These are phyloP conservation scores for Microvelia longipes DNA, from an alignment of 1,140 invertebrate species.

Conservation along the genomic window DNA sequence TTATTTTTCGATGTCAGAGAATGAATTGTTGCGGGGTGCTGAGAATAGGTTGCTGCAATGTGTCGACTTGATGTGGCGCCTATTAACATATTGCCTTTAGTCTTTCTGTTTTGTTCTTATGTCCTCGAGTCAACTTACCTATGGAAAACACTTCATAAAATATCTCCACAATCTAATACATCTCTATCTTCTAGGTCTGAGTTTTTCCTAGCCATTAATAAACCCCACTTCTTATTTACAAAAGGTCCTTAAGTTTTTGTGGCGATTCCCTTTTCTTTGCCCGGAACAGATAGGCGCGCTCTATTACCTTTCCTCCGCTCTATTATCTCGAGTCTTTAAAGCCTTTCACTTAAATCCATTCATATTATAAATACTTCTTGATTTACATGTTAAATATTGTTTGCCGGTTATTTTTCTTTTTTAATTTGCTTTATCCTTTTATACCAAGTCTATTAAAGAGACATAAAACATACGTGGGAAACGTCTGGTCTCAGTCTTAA, in stretches of 20 bases:
- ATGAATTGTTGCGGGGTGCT: too few relatives aligned
- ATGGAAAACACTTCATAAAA: too few relatives aligned
- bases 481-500: too few relatives aligned
- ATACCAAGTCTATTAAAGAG: too few relatives aligned
- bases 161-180: too few relatives aligned
- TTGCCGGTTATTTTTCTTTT: too few relatives aligned
- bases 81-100: background rate
- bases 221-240: background rate
- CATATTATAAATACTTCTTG: background rate
- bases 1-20: too few relatives aligned
- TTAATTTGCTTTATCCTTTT: too few relatives aligned
- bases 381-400: background rate
- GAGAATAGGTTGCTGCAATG: too few relatives aligned
- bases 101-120: too few relatives aligned
- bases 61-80: background rate
- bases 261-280: background rate
- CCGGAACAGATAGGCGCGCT: background rate
- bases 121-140: too few relatives aligned
- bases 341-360: background rate
- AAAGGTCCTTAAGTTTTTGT: background rate
- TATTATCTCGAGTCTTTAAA: background rate
- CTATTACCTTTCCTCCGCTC: background rate
- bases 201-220: background rate
- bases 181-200: background rate
- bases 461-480: too few relatives aligned